Evolutionary conservation across 2,888 invertebrate species (phyloP).

Genomic region (Parnassius orleans): DNA sequence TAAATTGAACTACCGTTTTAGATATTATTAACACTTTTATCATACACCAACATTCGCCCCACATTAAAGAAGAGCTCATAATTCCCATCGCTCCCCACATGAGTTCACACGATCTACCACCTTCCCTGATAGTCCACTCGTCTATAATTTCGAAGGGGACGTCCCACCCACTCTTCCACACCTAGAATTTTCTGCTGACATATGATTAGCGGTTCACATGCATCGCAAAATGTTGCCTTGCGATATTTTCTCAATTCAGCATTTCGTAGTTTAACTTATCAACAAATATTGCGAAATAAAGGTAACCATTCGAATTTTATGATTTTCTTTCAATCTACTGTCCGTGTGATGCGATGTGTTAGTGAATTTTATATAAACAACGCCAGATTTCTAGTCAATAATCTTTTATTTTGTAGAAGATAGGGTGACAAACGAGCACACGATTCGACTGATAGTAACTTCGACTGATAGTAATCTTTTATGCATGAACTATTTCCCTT

Average conservation of each 20-base stretch:
- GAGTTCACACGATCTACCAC: conserved; percentile 2
- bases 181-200: conserved; percentile 13
- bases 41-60: background rate
- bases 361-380: too few relatives aligned
- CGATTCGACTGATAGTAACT: too few relatives aligned
- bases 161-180: background rate
- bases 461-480: too few relatives aligned
- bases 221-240: conserved; percentile 12
- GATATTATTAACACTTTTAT: conserved; percentile 2
- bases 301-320: too few relatives aligned
- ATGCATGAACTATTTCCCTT: too few relatives aligned
- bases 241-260: background rate
- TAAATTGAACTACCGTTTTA: background rate
- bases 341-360: too few relatives aligned
- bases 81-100: conserved; percentile 2
- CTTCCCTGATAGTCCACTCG: conserved; percentile 2
- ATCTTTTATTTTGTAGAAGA: too few relatives aligned
- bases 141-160: background rate
- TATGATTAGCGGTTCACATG: conserved; percentile 8
- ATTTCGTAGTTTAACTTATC: background rate
- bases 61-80: background rate
- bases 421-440: too few relatives aligned
- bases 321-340: too few relatives aligned
- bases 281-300: background rate
- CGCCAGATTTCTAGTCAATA: too few relatives aligned